Percentiles rank a stretch among this genome's conserved stretches.
phyloP scores from a whole-genome alignment of 2,797 vertebrate genomes.

The Anableps anableps region DNA sequence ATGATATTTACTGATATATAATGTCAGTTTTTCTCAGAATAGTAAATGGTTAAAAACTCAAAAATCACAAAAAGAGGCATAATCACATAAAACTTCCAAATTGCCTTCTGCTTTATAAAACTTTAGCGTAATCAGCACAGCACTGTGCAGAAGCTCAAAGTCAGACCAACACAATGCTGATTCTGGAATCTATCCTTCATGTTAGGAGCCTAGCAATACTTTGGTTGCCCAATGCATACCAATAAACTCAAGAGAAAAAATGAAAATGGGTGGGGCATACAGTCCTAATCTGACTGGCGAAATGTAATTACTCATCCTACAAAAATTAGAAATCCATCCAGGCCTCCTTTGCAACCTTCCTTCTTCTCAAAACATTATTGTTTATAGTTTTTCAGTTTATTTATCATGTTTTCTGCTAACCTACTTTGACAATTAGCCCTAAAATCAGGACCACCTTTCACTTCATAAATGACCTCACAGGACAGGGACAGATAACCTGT shows the following conservation, averaged over 20 bases:
- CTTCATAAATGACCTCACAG: too few species aligned
- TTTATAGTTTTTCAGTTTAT: too few species aligned
- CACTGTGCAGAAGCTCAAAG: slow-evolving; percentile 33
- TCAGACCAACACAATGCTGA: slow-evolving; percentile 34
- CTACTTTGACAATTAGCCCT: too few species aligned
- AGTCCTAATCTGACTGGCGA: slow-evolving; percentile 82
- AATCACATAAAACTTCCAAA: not conserved
- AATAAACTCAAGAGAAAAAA: slow-evolving; percentile 79
- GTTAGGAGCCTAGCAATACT: slow-evolving; percentile 64
- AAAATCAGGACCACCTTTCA: too few species aligned
- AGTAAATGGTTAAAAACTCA: not conserved
- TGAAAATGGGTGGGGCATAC: slow-evolving; percentile 70
- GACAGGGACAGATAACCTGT: too few species aligned
- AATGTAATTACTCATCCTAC: slow-evolving; percentile 76
- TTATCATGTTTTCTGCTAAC: too few species aligned
- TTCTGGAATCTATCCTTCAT: slow-evolving; percentile 38
- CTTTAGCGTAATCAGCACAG: slow-evolving; percentile 32
- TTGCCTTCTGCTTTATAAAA: not conserved
- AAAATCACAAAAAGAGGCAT: not conserved
- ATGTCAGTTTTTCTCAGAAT: not conserved
- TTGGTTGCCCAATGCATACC: slow-evolving; percentile 80
- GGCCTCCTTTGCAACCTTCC: slow-evolving; percentile 50
- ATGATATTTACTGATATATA: not conserved
- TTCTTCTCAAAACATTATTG: too few species aligned
- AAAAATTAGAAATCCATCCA: slow-evolving; percentile 76